phyloP scores from a whole-genome alignment of 2,888 invertebrate genomes.

The Philereme vetulata region DNA sequence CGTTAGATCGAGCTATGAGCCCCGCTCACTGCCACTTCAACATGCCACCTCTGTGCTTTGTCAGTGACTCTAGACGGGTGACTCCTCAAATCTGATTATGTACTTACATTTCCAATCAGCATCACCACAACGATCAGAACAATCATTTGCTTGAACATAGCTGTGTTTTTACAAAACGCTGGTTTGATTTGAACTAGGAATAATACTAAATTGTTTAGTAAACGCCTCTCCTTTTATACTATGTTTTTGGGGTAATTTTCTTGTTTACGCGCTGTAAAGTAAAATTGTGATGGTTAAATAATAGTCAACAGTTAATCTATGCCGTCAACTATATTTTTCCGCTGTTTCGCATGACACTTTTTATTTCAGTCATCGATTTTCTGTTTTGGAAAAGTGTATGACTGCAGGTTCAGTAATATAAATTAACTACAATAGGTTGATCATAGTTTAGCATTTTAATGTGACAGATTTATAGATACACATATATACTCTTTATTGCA shows the following conservation, averaged over 20 bases:
- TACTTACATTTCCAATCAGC: slow-evolving; percentile 48
- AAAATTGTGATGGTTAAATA: slow-evolving; percentile 44
- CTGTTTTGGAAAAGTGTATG: not conserved
- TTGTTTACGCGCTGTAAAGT: slow-evolving; percentile 20
- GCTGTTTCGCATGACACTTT: not conserved
- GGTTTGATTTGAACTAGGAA: not conserved
- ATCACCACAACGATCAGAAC: slow-evolving; percentile 42
- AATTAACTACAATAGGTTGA: no score
- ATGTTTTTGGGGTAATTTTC: slow-evolving; percentile 19
- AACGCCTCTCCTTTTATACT: slow-evolving; percentile 28
- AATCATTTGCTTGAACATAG: slow-evolving; percentile 44
- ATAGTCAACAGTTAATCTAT: slow-evolving; percentile 28
- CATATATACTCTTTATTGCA: no score
- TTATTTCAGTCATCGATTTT: not conserved
- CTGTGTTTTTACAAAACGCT: slow-evolving; percentile 6
- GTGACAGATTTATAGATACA: no score
- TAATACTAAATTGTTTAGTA: slow-evolving; percentile 13
- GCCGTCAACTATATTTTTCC: slow-evolving; percentile 10
- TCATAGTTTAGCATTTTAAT: no score
- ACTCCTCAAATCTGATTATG: no score
- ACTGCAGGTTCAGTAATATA: not conserved
- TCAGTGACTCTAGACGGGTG: no score
- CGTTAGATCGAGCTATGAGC: no score
- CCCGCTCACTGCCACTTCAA: no score
- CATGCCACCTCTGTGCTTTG: no score